A percentile compares a stretch with the other conserved stretches of the same genome.
Conservation (phyloP, 2,797 vertebrate genomes). For the Acridotheres tristis region DNA sequence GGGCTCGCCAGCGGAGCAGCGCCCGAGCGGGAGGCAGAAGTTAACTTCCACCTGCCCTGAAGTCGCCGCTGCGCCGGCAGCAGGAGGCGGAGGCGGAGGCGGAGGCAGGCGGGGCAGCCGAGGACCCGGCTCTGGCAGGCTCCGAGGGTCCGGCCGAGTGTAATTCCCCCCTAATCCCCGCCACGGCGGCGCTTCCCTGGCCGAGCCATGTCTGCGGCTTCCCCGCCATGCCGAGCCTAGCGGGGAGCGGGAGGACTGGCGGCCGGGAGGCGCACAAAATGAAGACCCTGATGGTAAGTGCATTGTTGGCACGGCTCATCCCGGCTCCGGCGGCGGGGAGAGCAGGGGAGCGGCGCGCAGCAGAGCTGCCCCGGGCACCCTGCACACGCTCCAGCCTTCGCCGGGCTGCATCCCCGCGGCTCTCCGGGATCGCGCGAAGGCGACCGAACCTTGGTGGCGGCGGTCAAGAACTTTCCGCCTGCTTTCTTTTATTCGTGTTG, state of each 20-base stretch:
- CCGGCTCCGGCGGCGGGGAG: conserved; percentile 2
- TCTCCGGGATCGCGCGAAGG: neutral
- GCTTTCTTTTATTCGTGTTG: conserved; percentile 56
- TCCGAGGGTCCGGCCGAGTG: conserved; percentile 77
- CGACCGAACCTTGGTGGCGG: neutral
- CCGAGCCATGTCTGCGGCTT: conserved; percentile 57
- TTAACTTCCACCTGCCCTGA: conserved; percentile 38
- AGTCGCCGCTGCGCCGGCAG: conserved; percentile 24
- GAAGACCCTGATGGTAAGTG: conserved; percentile 94
- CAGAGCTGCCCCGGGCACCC: conserved; percentile 31
- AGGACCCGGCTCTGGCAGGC: conserved; percentile 76
- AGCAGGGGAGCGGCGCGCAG: neutral
- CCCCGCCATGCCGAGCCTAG: conserved; percentile 73
- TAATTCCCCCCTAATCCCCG: conserved; percentile 80
- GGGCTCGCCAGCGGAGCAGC: neutral
- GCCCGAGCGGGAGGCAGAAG: neutral
- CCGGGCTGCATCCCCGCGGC: neutral
- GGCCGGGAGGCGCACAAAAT: conserved; percentile 82
- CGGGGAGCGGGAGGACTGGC: conserved; percentile 77
- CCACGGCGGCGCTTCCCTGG: conserved; percentile 65
- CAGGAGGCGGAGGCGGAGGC: conserved; percentile 45
- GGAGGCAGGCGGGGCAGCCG: conserved; percentile 59
- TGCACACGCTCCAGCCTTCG: neutral
- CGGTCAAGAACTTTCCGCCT: conserved; percentile 43
- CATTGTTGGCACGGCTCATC: conserved; percentile 58